Evolutionary conservation across 1,140 invertebrate species (phyloP).

Genomic region (Pectinophora gossypiella): DNA sequence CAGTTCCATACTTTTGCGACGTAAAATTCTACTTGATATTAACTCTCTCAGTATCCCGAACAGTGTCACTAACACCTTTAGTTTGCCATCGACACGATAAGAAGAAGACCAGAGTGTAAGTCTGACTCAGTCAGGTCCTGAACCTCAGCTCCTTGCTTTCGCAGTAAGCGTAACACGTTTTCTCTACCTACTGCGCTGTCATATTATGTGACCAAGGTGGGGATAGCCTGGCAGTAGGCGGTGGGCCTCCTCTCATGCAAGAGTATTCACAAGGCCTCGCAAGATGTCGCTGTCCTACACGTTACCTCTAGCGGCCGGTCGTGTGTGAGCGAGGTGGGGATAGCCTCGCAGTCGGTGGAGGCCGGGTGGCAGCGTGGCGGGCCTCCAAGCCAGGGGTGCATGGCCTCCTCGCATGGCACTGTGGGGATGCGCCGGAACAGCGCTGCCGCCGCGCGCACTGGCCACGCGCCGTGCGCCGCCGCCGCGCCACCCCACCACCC

Average conservation of each 20-base stretch:
- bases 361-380: constrained; percentile 44
- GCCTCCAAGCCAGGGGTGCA: constrained; percentile 53
- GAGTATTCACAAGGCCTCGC: no score
- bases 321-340: constrained; percentile 24
- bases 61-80: no score
- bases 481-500: constrained; percentile 61
- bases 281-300: neutral
- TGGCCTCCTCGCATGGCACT: constrained; percentile 49
- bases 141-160: no score
- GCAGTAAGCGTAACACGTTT: no score
- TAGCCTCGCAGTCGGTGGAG: constrained; percentile 52
- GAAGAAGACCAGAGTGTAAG: no score
- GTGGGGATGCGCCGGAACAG: constrained; percentile 43
- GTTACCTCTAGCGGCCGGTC: constrained; percentile 41
- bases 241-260: no score
- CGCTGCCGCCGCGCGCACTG: constrained; percentile 47
- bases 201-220: constrained; percentile 23
- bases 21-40: no score
- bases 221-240: constrained; percentile 48
- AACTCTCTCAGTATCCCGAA: no score
- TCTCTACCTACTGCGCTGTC: constrained; percentile 44
- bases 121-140: no score
- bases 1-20: no score
- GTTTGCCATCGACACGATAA: no score
- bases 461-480: constrained; percentile 43